Base-by-base conservation (phyloP, 2,888 invertebrate species). In the Apamea crenata region DNA sequence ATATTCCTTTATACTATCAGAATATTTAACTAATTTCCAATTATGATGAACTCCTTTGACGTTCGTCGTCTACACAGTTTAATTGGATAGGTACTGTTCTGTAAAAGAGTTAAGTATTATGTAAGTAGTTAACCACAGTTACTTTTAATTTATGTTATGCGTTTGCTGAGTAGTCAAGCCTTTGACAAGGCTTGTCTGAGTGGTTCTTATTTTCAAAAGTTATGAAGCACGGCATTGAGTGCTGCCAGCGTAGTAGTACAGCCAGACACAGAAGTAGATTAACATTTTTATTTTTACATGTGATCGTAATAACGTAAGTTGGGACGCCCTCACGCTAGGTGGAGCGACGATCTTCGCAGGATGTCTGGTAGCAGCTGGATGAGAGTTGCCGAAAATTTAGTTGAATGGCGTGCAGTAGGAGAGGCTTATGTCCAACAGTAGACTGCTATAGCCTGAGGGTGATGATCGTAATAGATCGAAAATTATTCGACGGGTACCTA, bases 21-120 rank as follows among this genome's bases (percentile, higher is more conserved):
- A 74, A 83, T 87, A 86, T 61, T 59, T 53, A 74, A 80, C 67
- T 68, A 76, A 84, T 78, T 69, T 40, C 61, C 66, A 87, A 82
- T 74, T 79, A 84, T 67, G 36, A 80, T 76, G 67, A 76, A 74
- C 25, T 76, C 65, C 80, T 84, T 77, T 80, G 73, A 78, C 18
- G 72, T 75, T 83, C 32, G 16, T 25, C 25, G 74, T 74, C 74
- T 71, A 65, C 59, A 74, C 67, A 59, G 40, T 69, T 59, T 87
- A 84, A 87, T 84, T 72, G 71, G 61, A 73, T 63, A n/a, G n/a
- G n/a, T n/a, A 65, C n/a, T 76, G 65, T 10, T 73, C 16, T 10
- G 59, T 25, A 12, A 70, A 68, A 68, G 53, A 80, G 16, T 21
- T 53, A 59, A 25, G n/a, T 50, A 36, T 14, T 36, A n/a, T 50